Percentiles rank a stretch among this genome's conserved stretches.
Conservation (phyloP, 2,113 vertebrate genomes). For the Pterophyllum scalare region DNA sequence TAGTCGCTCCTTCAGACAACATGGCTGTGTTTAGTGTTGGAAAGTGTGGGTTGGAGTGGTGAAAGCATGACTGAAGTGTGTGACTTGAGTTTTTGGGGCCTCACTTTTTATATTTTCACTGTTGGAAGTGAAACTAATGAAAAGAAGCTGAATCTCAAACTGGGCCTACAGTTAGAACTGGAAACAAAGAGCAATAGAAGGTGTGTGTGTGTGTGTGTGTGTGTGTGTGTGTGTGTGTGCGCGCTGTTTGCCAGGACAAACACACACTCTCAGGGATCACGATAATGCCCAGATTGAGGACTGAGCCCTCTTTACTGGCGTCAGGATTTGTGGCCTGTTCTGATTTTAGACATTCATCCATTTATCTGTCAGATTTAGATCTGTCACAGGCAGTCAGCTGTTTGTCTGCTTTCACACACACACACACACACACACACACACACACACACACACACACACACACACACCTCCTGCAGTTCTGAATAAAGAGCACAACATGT, state of each 20-base stretch:
- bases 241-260: constrained; percentile 8
- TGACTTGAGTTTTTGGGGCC: rapidly evolving
- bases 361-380: constrained; percentile 56
- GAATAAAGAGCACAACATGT: neutral
- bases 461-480: neutral
- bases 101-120: no score
- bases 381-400: constrained; percentile 3
- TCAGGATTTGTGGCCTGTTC: constrained; percentile 65
- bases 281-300: constrained; percentile 65
- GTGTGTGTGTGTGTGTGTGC: neutral
- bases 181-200: neutral
- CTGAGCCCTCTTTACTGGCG: constrained; percentile 52
- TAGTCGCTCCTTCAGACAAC: no score
- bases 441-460: neutral
- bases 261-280: constrained; percentile 47
- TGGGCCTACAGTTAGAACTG: neutral
- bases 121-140: neutral
- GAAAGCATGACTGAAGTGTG: neutral
- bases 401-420: constrained; percentile 20
- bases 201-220: neutral
- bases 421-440: neutral
- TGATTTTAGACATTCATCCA: constrained; percentile 65
- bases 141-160: neutral
- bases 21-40: neutral
- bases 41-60: neutral